phyloP scores from a whole-genome alignment of 2,888 invertebrate species.

The Brenthis ino region DNA sequence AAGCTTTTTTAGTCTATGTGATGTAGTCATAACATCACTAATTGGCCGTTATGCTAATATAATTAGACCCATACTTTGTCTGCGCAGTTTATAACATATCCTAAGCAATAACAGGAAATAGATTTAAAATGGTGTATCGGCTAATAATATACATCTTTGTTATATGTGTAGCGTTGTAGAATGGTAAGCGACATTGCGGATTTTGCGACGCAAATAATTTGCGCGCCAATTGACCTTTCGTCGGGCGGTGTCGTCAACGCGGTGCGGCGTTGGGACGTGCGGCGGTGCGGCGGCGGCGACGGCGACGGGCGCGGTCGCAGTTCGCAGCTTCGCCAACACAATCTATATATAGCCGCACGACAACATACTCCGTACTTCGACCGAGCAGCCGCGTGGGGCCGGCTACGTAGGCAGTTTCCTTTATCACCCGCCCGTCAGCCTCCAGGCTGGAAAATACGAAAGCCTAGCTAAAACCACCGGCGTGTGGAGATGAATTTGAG shows the following conservation, averaged over 20 bases:
- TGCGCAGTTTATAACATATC: background rate
- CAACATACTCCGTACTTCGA: slow-evolving; percentile 67
- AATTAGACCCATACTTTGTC: background rate
- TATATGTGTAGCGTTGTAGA: slow-evolving; percentile 45
- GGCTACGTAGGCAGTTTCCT: slow-evolving; percentile 78
- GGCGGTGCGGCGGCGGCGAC: slow-evolving; percentile 60
- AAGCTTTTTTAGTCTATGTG: no score
- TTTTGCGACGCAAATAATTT: slow-evolving; percentile 82
- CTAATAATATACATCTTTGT: slow-evolving; percentile 45
- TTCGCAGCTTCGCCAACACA: slow-evolving; percentile 70
- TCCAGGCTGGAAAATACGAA: slow-evolving; percentile 75
- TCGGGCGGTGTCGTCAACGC: slow-evolving; percentile 68
- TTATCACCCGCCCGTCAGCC: slow-evolving; percentile 78
- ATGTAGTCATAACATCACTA: no score
- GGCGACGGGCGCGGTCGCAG: slow-evolving; percentile 69
- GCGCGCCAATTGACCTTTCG: slow-evolving; percentile 83
- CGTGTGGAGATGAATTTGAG: slow-evolving; percentile 69
- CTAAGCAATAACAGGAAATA: slow-evolving; percentile 37
- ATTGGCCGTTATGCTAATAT: background rate
- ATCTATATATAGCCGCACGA: slow-evolving; percentile 78
- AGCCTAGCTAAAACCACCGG: slow-evolving; percentile 69
- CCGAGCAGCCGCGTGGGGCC: slow-evolving; percentile 75
- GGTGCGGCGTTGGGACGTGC: slow-evolving; percentile 58
- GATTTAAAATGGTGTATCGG: slow-evolving; percentile 37
- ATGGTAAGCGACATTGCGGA: slow-evolving; percentile 67